phyloP scores from a whole-genome alignment of 1,140 invertebrate species.

The Aricia agestis region DNA sequence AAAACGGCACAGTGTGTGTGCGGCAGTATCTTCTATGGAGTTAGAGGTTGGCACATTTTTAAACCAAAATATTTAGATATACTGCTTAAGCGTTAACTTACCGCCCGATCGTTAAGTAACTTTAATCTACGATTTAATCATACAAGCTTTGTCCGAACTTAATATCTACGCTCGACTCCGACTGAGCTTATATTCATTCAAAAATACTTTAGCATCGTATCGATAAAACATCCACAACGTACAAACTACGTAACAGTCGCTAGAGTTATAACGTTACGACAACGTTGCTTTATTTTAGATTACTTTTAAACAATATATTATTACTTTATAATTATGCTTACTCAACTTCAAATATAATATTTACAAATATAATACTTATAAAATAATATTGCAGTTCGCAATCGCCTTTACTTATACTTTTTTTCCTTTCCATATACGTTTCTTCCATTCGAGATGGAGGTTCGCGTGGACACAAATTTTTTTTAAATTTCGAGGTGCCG shows the following conservation, averaged over 20 bases:
- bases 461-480: constrained; percentile 20
- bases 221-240: constrained; percentile 18
- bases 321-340: constrained; percentile 52
- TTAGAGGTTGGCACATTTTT: not conserved
- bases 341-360: constrained; percentile 41
- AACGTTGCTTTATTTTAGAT: constrained; percentile 63
- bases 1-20: not conserved
- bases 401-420: constrained; percentile 47
- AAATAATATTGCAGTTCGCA: constrained; percentile 71
- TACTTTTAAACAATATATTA: constrained; percentile 50
- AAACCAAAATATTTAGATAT: not conserved
- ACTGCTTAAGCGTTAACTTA: not conserved
- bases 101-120: not conserved
- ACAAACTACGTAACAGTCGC: constrained; percentile 61
- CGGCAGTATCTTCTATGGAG: not conserved
- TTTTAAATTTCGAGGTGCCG: not conserved
- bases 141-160: not conserved
- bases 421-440: constrained; percentile 38
- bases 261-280: constrained; percentile 60
- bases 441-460: constrained; percentile 29
- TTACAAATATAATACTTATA: constrained; percentile 69
- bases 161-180: not conserved
- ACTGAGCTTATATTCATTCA: not conserved
- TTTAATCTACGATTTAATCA: not conserved
- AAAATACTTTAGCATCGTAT: constrained; percentile 16